Conservation (phyloP, 2,888 invertebrate species). For the Mactromeris polynyma region DNA sequence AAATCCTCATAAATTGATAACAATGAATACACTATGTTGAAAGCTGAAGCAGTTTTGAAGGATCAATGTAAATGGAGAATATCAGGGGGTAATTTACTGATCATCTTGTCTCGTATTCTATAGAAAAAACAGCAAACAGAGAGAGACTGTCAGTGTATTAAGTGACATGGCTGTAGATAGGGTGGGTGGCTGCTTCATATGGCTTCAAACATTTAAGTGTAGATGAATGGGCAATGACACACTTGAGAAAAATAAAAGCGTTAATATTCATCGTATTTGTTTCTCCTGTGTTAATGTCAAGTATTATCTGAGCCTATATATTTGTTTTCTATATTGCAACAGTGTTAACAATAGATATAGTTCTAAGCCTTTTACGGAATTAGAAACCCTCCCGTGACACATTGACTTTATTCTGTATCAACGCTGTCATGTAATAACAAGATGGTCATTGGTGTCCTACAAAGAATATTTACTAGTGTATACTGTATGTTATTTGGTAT, state of each 20-base stretch:
- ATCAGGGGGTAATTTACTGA: conserved; percentile 53
- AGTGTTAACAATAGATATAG: too few species aligned
- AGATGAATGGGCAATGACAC: neutral
- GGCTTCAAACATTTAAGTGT: neutral
- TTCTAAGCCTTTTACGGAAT: too few species aligned
- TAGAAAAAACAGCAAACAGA: neutral
- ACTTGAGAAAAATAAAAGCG: neutral
- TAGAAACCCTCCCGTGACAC: too few species aligned
- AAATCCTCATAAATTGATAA: conserved; percentile 66
- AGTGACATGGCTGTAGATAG: neutral
- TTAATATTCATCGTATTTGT: neutral
- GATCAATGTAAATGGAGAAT: conserved; percentile 63
- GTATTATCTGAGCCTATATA: too few species aligned
- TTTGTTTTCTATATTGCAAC: too few species aligned
- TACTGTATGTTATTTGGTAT: too few species aligned
- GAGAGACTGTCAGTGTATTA: neutral
- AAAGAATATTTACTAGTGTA: too few species aligned
- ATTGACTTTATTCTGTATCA: too few species aligned
- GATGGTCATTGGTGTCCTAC: too few species aligned
- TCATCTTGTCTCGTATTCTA: conserved; percentile 26
- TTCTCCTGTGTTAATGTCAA: too few species aligned
- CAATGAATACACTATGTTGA: conserved; percentile 55
- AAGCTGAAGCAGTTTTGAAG: conserved; percentile 36
- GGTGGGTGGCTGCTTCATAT: neutral
- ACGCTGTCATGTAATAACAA: too few species aligned